A percentile compares a stretch with the other conserved stretches of the same genome.
These are phyloP conservation scores for Hyles lineata DNA, from an alignment of 2,888 invertebrate genomes.

Conservation along the genomic window DNA sequence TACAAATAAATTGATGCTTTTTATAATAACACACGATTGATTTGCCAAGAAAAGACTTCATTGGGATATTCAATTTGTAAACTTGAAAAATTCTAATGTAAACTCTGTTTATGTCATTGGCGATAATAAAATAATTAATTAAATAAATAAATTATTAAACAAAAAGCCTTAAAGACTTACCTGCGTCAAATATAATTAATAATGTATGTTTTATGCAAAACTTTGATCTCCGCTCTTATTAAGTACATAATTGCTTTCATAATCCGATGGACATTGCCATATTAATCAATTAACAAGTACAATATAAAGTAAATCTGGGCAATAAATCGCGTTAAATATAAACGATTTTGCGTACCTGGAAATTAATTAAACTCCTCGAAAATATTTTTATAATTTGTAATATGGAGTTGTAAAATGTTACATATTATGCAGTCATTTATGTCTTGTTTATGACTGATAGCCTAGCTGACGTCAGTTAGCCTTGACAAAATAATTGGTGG, in stretches of 20 bases:
- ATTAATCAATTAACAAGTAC: conserved; percentile 1
- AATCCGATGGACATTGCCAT: conserved; percentile 6
- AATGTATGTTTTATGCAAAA: not conserved
- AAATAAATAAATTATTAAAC: too few species aligned
- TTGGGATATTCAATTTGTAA: too few species aligned
- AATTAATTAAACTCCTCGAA: not conserved
- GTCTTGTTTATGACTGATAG: not conserved
- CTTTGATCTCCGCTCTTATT: not conserved
- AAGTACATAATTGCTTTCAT: not conserved
- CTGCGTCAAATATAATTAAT: not conserved
- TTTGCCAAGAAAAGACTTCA: too few species aligned
- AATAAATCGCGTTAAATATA: not conserved
- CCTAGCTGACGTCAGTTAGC: too few species aligned
- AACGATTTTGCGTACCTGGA: not conserved
- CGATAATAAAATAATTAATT: too few species aligned
- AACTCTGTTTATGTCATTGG: too few species aligned
- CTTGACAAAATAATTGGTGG: too few species aligned
- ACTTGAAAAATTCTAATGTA: too few species aligned
- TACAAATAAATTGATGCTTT: too few species aligned
- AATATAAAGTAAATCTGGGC: not conserved
- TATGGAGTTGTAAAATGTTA: not conserved
- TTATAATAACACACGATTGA: too few species aligned
- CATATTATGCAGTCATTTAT: not conserved
- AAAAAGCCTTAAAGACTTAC: not conserved
- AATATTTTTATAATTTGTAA: not conserved